A percentile compares a stretch with the other conserved stretches of the same genome.
Evolutionary conservation across 2,888 invertebrate genomes (phyloP).

Genomic region (Colletes collaris): DNA sequence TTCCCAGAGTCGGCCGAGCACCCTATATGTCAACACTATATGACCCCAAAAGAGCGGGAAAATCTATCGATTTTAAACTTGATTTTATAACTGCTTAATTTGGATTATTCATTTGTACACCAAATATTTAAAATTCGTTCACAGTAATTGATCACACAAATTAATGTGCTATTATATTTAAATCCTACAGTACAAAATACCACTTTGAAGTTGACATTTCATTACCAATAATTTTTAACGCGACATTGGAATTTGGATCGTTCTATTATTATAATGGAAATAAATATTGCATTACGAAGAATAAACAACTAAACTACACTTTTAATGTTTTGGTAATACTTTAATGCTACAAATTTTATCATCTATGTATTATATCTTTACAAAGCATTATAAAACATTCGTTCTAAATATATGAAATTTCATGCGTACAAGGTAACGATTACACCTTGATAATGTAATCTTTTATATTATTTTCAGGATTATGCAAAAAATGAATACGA

Average conservation of each 20-base stretch:
- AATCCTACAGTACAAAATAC: background rate
- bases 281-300: background rate
- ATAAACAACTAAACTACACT: background rate
- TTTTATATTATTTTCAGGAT: constrained; percentile 5
- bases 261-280: background rate
- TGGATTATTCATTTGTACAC: too few species aligned
- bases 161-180: constrained; percentile 1
- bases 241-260: background rate
- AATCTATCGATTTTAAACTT: too few species aligned
- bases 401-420: too few species aligned
- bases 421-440: too few species aligned
- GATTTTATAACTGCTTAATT: too few species aligned
- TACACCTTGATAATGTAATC: too few species aligned
- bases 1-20: too few species aligned
- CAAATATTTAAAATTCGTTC: background rate
- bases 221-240: constrained; percentile 6
- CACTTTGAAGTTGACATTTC: background rate
- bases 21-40: too few species aligned
- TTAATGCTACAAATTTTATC: constrained; percentile 2
- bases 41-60: too few species aligned
- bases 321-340: constrained; percentile 24
- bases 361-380: background rate
- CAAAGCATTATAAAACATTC: too few species aligned
- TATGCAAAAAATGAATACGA: background rate
- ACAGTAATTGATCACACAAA: background rate